Evolutionary conservation across 1,140 invertebrate species (phyloP).

Genomic region (Lordiphosa mommai): DNA sequence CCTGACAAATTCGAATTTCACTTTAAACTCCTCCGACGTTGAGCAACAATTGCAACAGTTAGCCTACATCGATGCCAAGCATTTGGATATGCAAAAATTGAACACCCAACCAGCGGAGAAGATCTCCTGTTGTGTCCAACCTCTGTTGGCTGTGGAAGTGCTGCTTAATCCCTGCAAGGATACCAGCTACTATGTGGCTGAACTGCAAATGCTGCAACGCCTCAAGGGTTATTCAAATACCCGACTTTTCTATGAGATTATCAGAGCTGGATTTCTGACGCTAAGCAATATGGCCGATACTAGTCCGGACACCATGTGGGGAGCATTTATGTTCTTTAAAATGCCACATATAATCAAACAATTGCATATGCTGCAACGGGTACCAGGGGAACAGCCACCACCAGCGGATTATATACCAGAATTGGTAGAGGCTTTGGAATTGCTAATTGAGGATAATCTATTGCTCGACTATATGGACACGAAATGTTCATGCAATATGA

Average conservation of each 20-base stretch:
- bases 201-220: conserved; percentile 90
- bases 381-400: conserved; percentile 55
- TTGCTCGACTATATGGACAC: conserved; percentile 93
- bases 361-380: conserved; percentile 82
- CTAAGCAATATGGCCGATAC: conserved; percentile 86
- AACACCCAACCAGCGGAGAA: conserved; percentile 81
- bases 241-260: conserved; percentile 92
- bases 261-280: conserved; percentile 93
- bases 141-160: conserved; percentile 87
- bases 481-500: conserved; percentile 91
- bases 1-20: conserved; percentile 63
- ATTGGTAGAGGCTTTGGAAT: conserved; percentile 90
- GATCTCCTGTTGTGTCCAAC: conserved; percentile 88
- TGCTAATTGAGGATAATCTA: conserved; percentile 89
- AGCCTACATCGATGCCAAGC: conserved; percentile 64
- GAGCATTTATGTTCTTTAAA: conserved; percentile 95
- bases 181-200: conserved; percentile 88
- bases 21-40: conserved; percentile 26
- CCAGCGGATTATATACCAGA: conserved; percentile 84
- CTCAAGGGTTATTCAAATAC: conserved; percentile 87
- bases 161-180: conserved; percentile 88
- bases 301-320: conserved; percentile 91
- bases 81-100: conserved; percentile 56
- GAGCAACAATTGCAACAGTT: conserved; percentile 68
- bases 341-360: conserved; percentile 89